Percentiles rank a stretch among this genome's conserved stretches.
These are phyloP conservation scores for Hypena proboscidalis DNA, from an alignment of 2,888 invertebrate genomes.

Conservation along the genomic window DNA sequence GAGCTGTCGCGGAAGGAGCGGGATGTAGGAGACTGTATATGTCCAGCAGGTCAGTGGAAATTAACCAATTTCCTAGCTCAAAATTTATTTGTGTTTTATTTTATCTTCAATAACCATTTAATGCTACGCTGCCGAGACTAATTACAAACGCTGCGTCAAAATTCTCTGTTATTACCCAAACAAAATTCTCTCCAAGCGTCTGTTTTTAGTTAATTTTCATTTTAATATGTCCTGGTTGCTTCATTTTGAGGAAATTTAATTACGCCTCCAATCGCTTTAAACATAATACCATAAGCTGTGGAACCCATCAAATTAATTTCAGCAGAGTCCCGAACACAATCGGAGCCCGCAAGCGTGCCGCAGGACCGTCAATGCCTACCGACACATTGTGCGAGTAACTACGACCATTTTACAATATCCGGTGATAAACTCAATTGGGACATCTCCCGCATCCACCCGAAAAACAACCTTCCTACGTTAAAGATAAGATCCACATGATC, in stretches of 20 bases:
- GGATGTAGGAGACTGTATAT: conserved; percentile 73
- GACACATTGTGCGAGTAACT: conserved; percentile 69
- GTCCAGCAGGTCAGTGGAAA: conserved; percentile 72
- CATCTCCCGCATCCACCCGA: conserved; percentile 47
- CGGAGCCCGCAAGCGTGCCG: conserved; percentile 49
- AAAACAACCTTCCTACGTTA: conserved; percentile 55
- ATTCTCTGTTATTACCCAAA: conserved; percentile 5
- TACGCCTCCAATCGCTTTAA: conserved; percentile 27
- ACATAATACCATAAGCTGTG: conserved; percentile 40
- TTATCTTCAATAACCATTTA: neutral
- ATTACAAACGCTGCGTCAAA: conserved; percentile 7
- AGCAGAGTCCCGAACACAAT: conserved; percentile 53
- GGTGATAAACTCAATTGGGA: conserved; percentile 80
- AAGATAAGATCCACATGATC: conserved; percentile 62
- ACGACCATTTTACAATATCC: conserved; percentile 82
- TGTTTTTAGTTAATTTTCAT: conserved; percentile 19
- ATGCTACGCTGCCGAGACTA: neutral
- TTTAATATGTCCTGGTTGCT: conserved; percentile 18
- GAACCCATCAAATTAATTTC: conserved; percentile 46
- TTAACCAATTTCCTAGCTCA: neutral
- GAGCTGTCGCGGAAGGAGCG: conserved; percentile 63
- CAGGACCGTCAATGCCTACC: conserved; percentile 67
- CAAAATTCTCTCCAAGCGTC: conserved; percentile 10
- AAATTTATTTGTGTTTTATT: neutral
- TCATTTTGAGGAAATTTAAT: conserved; percentile 35